Base-by-base conservation (phyloP, 2,888 invertebrate genomes). In the Pinctada fucata region DNA sequence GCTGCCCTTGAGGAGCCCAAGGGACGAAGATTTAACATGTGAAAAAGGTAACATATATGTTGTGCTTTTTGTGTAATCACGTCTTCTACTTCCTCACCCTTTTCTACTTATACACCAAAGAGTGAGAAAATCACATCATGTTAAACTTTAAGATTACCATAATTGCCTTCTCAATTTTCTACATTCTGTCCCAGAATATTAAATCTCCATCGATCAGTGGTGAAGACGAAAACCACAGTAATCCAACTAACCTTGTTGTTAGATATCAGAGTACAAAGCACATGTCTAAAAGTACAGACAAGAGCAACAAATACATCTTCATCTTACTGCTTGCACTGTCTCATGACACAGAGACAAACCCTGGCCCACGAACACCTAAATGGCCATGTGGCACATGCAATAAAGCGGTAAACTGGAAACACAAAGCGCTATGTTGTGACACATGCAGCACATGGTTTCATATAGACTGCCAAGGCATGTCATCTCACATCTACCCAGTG, bases 381-480 rank as follows among this genome's bases (percentile, higher is more conserved):
- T n/a, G n/a, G n/a, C n/a, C n/a, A n/a, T n/a, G n/a, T n/a, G n/a
- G n/a, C n/a, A n/a, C n/a, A n/a, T n/a, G n/a, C n/a, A n/a, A n/a
- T n/a, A n/a, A n/a, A n/a, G n/a, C n/a, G n/a, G 67, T 72, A 16
- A 70, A 49, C 48, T 72, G 72, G 66, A 47, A 51, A 47, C 1
- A 72, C n/a, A 70, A 71, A 67, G 47, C 16, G 0, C 13, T 76
- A 2, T 50, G 45, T 31, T 75, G 68, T 64, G 75, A 75, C 64
- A 58, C 72, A n/a, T 72, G 71, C 63, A 50, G 58, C n/a, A n/a
- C n/a, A n/a, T 76, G 70, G 65, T 79, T 52, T 52, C 79, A 75
- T 47, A 79, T 71, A 16, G 75, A 75, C 75, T 67, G 75, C 31
- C 75, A 79, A 52, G 70, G 72, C 16, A 79, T 79, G 52, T 8